Conservation (phyloP, 2,888 invertebrate genomes). For the Pammene aurita region DNA sequence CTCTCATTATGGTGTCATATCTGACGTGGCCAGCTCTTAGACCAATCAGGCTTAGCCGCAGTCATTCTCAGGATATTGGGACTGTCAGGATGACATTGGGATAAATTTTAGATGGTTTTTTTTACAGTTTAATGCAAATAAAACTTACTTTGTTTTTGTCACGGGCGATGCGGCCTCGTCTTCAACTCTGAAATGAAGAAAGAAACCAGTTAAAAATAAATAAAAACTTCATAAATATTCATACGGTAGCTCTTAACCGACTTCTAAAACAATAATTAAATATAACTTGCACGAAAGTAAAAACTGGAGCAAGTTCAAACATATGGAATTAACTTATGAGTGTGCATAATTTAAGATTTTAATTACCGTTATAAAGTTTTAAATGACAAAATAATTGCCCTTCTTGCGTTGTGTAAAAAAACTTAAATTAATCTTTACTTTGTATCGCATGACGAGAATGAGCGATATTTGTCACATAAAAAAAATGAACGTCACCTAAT, state of each 20-base stretch:
- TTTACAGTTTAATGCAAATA: no score
- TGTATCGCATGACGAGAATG: background rate
- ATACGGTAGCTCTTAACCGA: constrained; percentile 18
- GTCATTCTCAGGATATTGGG: no score
- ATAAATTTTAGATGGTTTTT: no score
- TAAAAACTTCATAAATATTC: constrained; percentile 20
- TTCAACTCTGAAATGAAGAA: constrained; percentile 71
- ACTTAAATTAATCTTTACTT: background rate
- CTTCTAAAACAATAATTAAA: constrained; percentile 28
- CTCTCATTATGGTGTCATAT: no score
- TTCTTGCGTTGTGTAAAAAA: background rate
- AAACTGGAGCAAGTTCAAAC: constrained; percentile 19
- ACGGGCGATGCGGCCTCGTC: constrained; percentile 74
- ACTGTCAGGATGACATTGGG: no score
- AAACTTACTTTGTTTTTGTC: constrained; percentile 71
- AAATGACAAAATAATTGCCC: background rate
- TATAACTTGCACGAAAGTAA: constrained; percentile 27
- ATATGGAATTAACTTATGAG: constrained; percentile 9
- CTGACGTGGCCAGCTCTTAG: no score
- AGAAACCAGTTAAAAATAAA: constrained; percentile 39
- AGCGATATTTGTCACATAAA: no score
- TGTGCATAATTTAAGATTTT: constrained; percentile 12
- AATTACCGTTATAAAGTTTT: constrained; percentile 8
- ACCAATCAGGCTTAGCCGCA: no score
- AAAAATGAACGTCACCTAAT: no score